These are phyloP conservation scores for Scleropages formosus DNA, from an alignment of 2,797 vertebrate genomes.

Conservation along the genomic window DNA sequence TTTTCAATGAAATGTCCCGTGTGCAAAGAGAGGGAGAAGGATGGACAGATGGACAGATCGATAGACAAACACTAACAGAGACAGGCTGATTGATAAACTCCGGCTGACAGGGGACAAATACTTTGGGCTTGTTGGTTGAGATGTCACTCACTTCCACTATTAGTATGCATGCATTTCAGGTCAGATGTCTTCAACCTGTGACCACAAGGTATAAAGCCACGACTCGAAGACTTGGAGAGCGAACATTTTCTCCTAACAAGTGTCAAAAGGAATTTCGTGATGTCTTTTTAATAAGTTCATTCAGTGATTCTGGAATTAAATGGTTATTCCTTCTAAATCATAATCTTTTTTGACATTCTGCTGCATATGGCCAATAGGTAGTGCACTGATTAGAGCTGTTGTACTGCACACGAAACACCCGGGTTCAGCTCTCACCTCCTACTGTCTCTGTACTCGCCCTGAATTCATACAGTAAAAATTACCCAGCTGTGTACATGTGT, in stretches of 20 bases:
- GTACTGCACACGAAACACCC: no score
- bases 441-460: no score
- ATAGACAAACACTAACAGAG: slow-evolving; percentile 76
- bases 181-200: slow-evolving; percentile 69
- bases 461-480: no score
- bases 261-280: slow-evolving; percentile 60
- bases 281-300: slow-evolving; percentile 56
- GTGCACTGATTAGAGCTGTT: no score
- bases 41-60: slow-evolving; percentile 64
- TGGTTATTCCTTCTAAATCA: slow-evolving; percentile 40
- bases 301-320: slow-evolving; percentile 52
- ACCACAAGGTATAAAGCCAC: slow-evolving; percentile 58
- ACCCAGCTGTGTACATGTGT: no score
- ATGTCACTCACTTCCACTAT: slow-evolving; percentile 73
- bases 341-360: no score
- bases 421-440: no score
- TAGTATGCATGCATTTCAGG: slow-evolving; percentile 73
- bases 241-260: slow-evolving; percentile 63
- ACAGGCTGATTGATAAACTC: slow-evolving; percentile 79
- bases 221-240: slow-evolving; percentile 62
- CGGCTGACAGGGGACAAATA: slow-evolving; percentile 70
- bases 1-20: slow-evolving; percentile 1
- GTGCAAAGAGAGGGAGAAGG: slow-evolving; percentile 53
- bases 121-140: slow-evolving; percentile 75
- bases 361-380: no score